These are phyloP conservation scores for Arrhopalites spinosus DNA, from an alignment of 2,888 invertebrate genomes.

Conservation along the genomic window DNA sequence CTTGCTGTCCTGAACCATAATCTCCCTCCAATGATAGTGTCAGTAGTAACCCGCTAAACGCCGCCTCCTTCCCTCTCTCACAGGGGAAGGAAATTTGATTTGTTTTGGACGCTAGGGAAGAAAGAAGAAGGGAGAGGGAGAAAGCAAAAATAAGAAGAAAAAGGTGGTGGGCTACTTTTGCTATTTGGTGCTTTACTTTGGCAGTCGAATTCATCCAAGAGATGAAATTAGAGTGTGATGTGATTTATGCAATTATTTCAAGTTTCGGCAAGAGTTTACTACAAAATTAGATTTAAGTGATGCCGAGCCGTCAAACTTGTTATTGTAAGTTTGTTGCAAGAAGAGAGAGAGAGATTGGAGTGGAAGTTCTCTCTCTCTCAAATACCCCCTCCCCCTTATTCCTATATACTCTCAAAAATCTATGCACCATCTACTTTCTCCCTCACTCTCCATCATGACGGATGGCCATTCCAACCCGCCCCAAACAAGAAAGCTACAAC, in stretches of 20 bases:
- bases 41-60: no score
- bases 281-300: conserved; percentile 55
- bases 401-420: not conserved
- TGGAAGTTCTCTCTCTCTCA: conserved; percentile 25
- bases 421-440: not conserved
- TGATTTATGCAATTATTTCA: conserved; percentile 56
- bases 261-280: conserved; percentile 51
- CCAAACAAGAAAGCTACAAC: conserved; percentile 8
- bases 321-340: conserved; percentile 42
- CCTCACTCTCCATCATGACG: conserved; percentile 21
- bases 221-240: conserved; percentile 53
- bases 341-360: conserved; percentile 16
- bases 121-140: not conserved
- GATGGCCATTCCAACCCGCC: conserved; percentile 30
- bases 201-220: conserved; percentile 38
- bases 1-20: no score
- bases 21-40: no score
- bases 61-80: no score
- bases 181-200: not conserved
- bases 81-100: conserved; percentile 28
- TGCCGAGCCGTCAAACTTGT: conserved; percentile 46
- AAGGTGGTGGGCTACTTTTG: not conserved
- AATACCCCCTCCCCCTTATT: not conserved
- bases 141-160: not conserved
- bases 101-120: conserved; percentile 30